Conservation (phyloP, 2,113 vertebrate species). For the Cyphomyrus discorhynchus region DNA sequence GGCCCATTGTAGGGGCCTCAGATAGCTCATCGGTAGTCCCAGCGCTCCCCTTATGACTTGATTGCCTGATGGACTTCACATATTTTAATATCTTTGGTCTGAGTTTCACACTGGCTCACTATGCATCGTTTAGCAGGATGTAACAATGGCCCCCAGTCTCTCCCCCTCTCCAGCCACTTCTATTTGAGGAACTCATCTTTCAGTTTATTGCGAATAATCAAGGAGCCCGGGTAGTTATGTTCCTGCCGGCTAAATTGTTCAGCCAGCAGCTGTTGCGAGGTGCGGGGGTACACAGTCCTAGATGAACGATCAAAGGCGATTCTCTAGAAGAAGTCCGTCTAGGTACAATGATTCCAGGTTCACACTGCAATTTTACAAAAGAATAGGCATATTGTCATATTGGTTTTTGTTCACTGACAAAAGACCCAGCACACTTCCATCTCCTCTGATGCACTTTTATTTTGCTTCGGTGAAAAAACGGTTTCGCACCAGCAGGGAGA, state of each 20-base stretch:
- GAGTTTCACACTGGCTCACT: not conserved
- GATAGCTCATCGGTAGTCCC: not conserved
- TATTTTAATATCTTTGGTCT: not conserved
- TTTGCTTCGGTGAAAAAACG: not conserved
- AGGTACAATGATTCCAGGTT: not conserved
- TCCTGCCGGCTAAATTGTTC: not conserved
- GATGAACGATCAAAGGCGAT: not conserved
- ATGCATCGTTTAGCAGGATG: not conserved
- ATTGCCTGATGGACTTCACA: not conserved
- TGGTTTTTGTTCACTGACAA: not conserved
- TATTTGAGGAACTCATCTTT: not conserved
- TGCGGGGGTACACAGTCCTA: not conserved
- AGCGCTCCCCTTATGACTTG: not conserved
- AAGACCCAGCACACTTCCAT: not conserved
- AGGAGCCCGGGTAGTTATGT: not conserved
- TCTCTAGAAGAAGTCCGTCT: not conserved
- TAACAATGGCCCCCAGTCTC: not conserved
- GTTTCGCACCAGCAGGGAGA: not conserved
- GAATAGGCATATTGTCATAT: not conserved
- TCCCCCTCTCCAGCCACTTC: not conserved
- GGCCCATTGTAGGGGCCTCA: not conserved
- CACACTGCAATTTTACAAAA: not conserved
- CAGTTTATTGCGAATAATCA: not conserved
- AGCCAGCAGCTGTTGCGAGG: not conserved
- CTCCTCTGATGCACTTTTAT: not conserved